Evolutionary conservation across 2,113 vertebrate genomes (phyloP).

Genomic region (Atlantisia rogersi): DNA sequence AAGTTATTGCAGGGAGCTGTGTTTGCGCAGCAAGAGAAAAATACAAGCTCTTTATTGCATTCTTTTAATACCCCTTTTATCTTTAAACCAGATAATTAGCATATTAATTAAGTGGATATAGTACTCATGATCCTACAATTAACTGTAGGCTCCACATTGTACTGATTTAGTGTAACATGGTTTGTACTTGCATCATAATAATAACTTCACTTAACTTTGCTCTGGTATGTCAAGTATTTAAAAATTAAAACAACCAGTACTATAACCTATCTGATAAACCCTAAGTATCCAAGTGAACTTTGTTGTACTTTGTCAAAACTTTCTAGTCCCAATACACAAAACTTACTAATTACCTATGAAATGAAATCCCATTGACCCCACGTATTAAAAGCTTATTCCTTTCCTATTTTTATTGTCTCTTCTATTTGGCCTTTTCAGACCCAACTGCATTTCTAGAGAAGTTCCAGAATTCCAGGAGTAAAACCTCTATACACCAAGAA

Average conservation of each 20-base stretch:
- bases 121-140: background rate
- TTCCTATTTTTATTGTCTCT: background rate
- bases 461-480: background rate
- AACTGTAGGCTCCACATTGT: background rate
- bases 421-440: background rate
- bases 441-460: background rate
- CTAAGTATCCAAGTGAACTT: background rate
- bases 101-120: slow-evolving; percentile 43
- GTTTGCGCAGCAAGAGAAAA: slow-evolving; percentile 49
- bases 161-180: background rate
- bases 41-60: slow-evolving; percentile 16
- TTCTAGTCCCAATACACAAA: background rate
- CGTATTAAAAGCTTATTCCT: background rate
- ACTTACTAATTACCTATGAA: background rate
- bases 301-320: background rate
- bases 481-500: background rate
- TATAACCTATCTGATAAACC: fast-evolving
- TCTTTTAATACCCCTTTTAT: slow-evolving; percentile 33
- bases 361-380: background rate
- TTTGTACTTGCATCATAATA: background rate
- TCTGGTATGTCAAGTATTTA: background rate
- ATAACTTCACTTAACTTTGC: background rate
- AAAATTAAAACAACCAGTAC: background rate
- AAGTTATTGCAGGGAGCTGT: slow-evolving; percentile 22
- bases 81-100: slow-evolving; percentile 40